Evolutionary conservation across 2,113 vertebrate genomes (phyloP).

Genomic region (Heptranchias perlo): DNA sequence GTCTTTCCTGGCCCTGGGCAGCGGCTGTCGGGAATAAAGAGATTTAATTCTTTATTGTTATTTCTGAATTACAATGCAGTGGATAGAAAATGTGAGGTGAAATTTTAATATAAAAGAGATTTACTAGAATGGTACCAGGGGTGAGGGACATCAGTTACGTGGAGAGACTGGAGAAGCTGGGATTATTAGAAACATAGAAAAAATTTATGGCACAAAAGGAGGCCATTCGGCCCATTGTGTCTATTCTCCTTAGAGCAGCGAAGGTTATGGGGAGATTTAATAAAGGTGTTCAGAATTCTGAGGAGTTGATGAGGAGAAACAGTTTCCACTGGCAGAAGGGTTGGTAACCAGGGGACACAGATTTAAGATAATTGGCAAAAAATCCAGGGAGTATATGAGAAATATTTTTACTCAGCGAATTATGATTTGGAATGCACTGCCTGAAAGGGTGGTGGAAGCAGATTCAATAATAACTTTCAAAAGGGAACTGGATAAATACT

Average conservation of each 20-base stretch:
- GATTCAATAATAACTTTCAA: too few relatives aligned
- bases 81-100: not conserved
- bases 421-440: not conserved
- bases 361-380: not conserved
- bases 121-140: not conserved
- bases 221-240: too few relatives aligned
- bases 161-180: too few relatives aligned
- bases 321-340: not conserved
- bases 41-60: not conserved
- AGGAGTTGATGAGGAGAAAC: not conserved
- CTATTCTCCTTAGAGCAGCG: not conserved
- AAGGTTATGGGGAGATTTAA: not conserved
- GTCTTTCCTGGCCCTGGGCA: constrained; percentile 81
- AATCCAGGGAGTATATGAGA: not conserved
- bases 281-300: not conserved
- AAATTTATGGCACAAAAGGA: too few relatives aligned
- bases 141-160: too few relatives aligned
- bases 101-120: not conserved
- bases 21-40: constrained; percentile 59
- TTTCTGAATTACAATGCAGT: not conserved
- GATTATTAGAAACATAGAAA: too few relatives aligned
- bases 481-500: too few relatives aligned
- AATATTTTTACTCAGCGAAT: not conserved
- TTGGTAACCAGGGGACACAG: not conserved
- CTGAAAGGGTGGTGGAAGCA: not conserved